These are phyloP conservation scores for Peromyscus nudipes DNA, from an alignment of 2,797 vertebrate genomes.

Conservation along the genomic window DNA sequence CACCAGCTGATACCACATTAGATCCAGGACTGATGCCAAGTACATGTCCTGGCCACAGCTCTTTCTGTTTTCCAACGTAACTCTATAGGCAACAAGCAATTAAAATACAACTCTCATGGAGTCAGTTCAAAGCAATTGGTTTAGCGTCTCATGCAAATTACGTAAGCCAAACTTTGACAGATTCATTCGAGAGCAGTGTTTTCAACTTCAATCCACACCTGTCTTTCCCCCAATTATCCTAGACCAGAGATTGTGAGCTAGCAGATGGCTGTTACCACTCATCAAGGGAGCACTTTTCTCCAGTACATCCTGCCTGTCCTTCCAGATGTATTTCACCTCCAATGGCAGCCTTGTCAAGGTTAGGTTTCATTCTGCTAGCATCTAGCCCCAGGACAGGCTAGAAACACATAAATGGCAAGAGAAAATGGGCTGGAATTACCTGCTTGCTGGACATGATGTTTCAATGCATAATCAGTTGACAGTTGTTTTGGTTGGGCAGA, in stretches of 20 bases:
- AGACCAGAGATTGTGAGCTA: conserved; percentile 38
- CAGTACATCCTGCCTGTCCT: conserved; percentile 38
- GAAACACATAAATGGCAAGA: neutral
- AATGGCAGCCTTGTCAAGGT: conserved; percentile 53
- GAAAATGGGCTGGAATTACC: conserved; percentile 52
- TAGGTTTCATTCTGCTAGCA: conserved; percentile 17
- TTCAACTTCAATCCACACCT: conserved; percentile 61
- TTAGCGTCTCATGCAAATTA: conserved; percentile 65
- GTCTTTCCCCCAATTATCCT: conserved; percentile 49
- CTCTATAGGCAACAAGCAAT: neutral
- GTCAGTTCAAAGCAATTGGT: neutral
- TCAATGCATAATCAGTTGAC: neutral
- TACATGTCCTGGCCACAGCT: neutral
- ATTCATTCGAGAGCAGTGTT: conserved; percentile 48
- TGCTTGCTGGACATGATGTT: neutral
- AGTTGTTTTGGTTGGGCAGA: neutral
- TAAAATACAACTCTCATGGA: neutral
- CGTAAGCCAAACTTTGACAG: conserved; percentile 64
- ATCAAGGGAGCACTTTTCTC: conserved; percentile 36
- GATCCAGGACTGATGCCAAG: neutral
- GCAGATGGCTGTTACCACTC: conserved; percentile 20
- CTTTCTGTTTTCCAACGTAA: neutral
- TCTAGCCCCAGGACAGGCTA: conserved; percentile 23
- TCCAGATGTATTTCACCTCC: conserved; percentile 57
- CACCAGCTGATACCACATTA: neutral